Base-by-base conservation (phyloP, 2,797 vertebrate species). In the Hyperoplus lanceolatus region DNA sequence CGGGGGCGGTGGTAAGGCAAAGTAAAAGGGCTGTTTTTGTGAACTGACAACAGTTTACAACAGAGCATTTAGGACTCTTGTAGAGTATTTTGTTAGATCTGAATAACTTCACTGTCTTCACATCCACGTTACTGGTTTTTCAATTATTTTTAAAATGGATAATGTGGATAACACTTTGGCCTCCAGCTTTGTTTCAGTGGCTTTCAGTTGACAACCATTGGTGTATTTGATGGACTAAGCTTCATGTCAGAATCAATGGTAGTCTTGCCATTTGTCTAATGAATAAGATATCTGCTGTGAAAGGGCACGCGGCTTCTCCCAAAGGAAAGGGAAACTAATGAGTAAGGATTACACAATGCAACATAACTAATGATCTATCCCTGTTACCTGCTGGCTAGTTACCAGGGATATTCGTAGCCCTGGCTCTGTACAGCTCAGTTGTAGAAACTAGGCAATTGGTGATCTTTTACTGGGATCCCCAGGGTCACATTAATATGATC, bases 381-480 rank as follows among this genome's bases (percentile, higher is more conserved):
- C 78, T 75, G 56, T 64, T 53, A 72, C 57, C 71, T 63, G 21
- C 36, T 71, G 71, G 53, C 70, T 46, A 21, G 36, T 38, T 62
- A 76, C 76, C 72, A 70, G 72, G 76, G 70, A 48, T 73, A 21
- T 12, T 62, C 3, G 11, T 12, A 46, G 51, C 10, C 21, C 12
- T 12, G 29, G 53, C n/a, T 55, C 36, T 36, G 54, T 16, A 16
- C 5, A 16, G 21, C 21, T 54, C 70, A 63, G 42, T 4, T 75
- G 83, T 66, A 74, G 29, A 70, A 68, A 80, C 49, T 66, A 82
- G 56, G 64, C 46, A 39, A 56, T 45, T 45, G 29, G 39, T 42
- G 56, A 54, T 55, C n/a, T 70, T 36, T 46, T 14, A 12, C 21
- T 53, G 53, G 48, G 1, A 12, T 48, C 71, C 43, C 29, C 56